phyloP scores from a whole-genome alignment of 1,140 invertebrate species.

The Drosophila nikananu region DNA sequence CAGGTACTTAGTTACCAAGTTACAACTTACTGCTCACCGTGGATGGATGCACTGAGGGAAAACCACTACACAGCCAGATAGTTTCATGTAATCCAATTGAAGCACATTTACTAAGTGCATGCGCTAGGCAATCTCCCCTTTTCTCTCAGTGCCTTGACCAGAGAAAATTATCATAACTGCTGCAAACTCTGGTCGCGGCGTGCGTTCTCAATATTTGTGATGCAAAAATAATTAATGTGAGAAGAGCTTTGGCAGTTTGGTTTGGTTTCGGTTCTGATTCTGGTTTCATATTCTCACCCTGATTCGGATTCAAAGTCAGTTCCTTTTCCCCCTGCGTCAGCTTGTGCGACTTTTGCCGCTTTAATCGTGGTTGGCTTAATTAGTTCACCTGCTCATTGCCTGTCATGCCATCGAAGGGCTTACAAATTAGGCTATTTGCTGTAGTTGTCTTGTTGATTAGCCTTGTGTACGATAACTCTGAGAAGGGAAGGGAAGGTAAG shows the following conservation, averaged over 20 bases:
- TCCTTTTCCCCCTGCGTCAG: not conserved
- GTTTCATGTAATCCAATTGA: not conserved
- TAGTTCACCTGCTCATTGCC: conserved; percentile 64
- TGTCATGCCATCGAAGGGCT: conserved; percentile 52
- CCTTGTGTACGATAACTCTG: not conserved
- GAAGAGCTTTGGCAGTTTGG: conserved; percentile 51
- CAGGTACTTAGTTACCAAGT: conserved; percentile 63
- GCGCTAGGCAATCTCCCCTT: not conserved
- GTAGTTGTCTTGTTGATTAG: conserved; percentile 55
- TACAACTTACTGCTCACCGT: conserved; percentile 16
- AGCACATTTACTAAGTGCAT: too few relatives aligned
- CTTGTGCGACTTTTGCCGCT: conserved; percentile 35
- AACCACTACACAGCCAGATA: not conserved
- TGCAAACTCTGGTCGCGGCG: conserved; percentile 21
- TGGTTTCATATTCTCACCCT: conserved; percentile 30
- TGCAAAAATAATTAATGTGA: conserved; percentile 82
- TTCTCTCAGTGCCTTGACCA: conserved; percentile 14
- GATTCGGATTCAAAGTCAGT: conserved; percentile 14
- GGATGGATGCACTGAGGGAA: conserved; percentile 9
- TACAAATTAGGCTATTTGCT: conserved; percentile 76
- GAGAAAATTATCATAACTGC: conserved; percentile 74
- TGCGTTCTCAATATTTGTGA: conserved; percentile 70
- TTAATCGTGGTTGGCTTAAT: conserved; percentile 60
- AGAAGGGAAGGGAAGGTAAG: not conserved
- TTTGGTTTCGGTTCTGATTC: conserved; percentile 26